phyloP scores from a whole-genome alignment of 2,888 invertebrate species.

The Ophraella communa region DNA sequence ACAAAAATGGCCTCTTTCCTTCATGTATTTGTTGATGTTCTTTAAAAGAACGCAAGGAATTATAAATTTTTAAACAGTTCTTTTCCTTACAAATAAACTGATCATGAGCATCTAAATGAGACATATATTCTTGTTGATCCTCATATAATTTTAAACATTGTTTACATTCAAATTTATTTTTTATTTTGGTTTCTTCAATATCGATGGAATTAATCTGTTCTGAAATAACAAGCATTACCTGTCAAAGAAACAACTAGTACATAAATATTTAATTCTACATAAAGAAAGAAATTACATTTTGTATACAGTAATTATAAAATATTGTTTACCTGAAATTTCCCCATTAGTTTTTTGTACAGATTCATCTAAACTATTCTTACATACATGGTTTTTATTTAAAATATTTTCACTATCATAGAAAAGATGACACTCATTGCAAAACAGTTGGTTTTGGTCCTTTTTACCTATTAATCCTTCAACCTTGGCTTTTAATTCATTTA shows the following conservation, averaged over 20 bases:
- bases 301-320: too few species aligned
- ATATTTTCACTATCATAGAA: too few species aligned
- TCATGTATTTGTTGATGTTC: slow-evolving; percentile 47
- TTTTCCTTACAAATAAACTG: slow-evolving; percentile 35
- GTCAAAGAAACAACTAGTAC: too few species aligned
- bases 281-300: background rate
- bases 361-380: background rate
- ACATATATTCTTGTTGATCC: slow-evolving; percentile 11
- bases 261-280: too few species aligned
- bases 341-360: background rate
- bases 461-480: background rate
- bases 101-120: slow-evolving; percentile 34
- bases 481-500: background rate
- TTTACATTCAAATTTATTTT: slow-evolving; percentile 14
- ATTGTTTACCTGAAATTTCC: background rate
- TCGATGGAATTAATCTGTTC: background rate
- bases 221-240: background rate
- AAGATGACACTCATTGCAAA: background rate
- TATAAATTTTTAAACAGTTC: slow-evolving; percentile 44
- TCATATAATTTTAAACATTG: slow-evolving; percentile 35
- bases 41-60: slow-evolving; percentile 42
- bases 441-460: background rate
- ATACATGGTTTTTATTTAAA: too few species aligned
- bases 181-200: background rate
- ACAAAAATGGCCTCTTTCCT: slow-evolving; percentile 47